Evolutionary conservation across 2,797 vertebrate genomes (phyloP), one percentile per base, ranked within the genome.

Genomic region (Masticophis lateralis): DNA sequence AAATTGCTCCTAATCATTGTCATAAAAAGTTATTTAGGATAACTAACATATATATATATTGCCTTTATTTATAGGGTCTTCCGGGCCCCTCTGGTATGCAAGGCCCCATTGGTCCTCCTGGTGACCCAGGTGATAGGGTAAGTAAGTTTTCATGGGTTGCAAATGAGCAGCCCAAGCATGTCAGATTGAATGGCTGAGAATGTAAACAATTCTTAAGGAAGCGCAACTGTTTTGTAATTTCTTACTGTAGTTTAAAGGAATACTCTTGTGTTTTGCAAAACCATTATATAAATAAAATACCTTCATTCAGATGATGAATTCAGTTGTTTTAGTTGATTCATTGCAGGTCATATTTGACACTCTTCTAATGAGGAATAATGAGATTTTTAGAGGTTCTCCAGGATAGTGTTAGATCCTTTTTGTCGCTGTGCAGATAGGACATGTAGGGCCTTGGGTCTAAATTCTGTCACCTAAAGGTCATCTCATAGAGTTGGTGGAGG

Each of bases 111-210:
- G 99, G 99, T 92, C 92, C 98, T 86, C 69, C 98, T 92, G 99
- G 99, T 97, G 99, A 99, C 97, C 96, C 99, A 92, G 99, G 99
- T 89, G 99, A 99, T 94, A 99, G 99, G 98, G 99, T 99, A 97
- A 98, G 99, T 99, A 97, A 98, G 98, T 98, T 83, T 95, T 59
- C 4, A 55, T 37, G 37, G 61, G 27, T 94, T 93, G 37, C 93
- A 0, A 88, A 92, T 32, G 32, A 53, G n/a, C 88, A 47, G 47
- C 60, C 22, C 74, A 94, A 87, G 1, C n/a, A 37, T 13, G 2
- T 74, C 90, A 89, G 5, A 25, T 92, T 16, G 37, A 51, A 25
- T 79, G 14, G 14, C 4, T 61, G 27, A 59, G 56, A 32, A 16
- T 53, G 9, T 88, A 91, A 93, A 56, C 57, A 61, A 63, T 7